Base-by-base conservation (phyloP, 2,888 invertebrate genomes). In the Amaurobius ferox region DNA sequence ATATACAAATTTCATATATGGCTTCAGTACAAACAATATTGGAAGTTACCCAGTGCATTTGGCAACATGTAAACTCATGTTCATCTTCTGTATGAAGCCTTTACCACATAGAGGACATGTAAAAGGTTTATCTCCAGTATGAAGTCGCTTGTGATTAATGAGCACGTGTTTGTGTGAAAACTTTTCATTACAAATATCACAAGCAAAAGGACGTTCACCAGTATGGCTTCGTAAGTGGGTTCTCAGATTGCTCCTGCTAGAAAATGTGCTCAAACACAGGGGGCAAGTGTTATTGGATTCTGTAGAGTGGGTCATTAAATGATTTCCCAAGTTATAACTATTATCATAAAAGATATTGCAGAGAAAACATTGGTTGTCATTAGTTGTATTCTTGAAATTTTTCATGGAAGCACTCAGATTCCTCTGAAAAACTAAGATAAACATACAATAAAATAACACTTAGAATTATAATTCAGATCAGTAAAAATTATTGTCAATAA, bases 151-250 rank as follows among this genome's bases (percentile, higher is more conserved):
- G 39, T 78, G 78, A 13, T 70, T 28, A 19, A 35, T 48, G 16
- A 78, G 28, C 9, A 61, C 68, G n/a, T 68, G 61, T 28, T 68
- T 70, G 28, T 78, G 68, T n/a, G 39, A 30, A 39, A 78, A 78
- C 19, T 40, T 68, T n/a, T 61, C 30, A 5, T 26, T 55, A 19
- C 78, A 78, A 16, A 55, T n/a, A 7, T 32, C 23, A 39, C 78
- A 78, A 11, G 39, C 35, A 39, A 39, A 68, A 5, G 78, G 78
- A 0, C 68, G 55, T 28, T 78, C 78, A 13, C 39, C 68, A 0
- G 68, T 70, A 61, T 78, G 78, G n/a, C 35, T 68, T 13, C 61
- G 55, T 9, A 78, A 29, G 23, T 78, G 78, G 26, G 61, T 78
- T 19, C 78, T 32, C 28, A 78, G 68, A 5, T 28, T 55, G 3